Percentiles rank a stretch among this genome's conserved stretches.
phyloP scores from a whole-genome alignment of 2,888 invertebrate genomes.

The Euphydryas editha region DNA sequence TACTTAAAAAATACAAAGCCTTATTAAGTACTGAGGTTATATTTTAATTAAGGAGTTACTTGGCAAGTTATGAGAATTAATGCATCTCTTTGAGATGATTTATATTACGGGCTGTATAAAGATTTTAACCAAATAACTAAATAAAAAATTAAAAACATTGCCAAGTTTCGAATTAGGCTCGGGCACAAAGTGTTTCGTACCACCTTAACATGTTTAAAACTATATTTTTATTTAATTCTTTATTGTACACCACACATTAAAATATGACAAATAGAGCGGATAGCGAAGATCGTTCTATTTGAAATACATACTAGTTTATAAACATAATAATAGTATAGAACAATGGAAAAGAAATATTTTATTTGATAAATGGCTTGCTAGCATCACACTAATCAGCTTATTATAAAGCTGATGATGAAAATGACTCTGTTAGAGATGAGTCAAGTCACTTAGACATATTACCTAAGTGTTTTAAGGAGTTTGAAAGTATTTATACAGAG shows the following conservation, averaged over 20 bases:
- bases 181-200: too few species aligned
- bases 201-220: too few species aligned
- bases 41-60: constrained; percentile 23
- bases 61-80: constrained; percentile 16
- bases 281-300: too few species aligned
- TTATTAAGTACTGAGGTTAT: constrained; percentile 27
- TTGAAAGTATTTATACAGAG: constrained; percentile 39
- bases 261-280: too few species aligned
- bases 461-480: constrained; percentile 41
- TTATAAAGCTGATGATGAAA: constrained; percentile 14
- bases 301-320: too few species aligned
- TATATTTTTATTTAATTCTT: too few species aligned
- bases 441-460: constrained; percentile 35
- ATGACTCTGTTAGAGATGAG: constrained; percentile 20
- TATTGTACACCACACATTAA: too few species aligned
- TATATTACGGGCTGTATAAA: neutral
- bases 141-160: too few species aligned
- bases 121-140: too few species aligned
- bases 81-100: constrained; percentile 12
- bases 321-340: too few species aligned
- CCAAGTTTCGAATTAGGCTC: too few species aligned
- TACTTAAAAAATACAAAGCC: constrained; percentile 15
- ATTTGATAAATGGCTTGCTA: neutral
- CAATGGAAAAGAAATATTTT: too few species aligned
- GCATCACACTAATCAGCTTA: neutral